Evolutionary conservation across 2,888 invertebrate genomes (phyloP), one percentile per base, ranked within the genome.

Genomic region (Steromphala cineraria): DNA sequence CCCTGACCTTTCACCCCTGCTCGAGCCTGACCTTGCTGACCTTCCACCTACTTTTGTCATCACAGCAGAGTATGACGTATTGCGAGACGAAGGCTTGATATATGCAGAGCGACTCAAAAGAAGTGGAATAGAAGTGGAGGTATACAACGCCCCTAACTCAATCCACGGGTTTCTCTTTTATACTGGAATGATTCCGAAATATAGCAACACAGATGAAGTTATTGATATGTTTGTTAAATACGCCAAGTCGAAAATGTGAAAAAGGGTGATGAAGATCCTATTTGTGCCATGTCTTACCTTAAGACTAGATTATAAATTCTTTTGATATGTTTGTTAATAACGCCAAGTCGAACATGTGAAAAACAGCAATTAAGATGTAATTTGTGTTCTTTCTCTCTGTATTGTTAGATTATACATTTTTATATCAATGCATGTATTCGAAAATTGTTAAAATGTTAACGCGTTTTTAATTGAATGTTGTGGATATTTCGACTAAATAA

Each of bases 71-170:
- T 92, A 89, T 82, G 93, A 93, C 81, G 87, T 92, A 5, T 86
- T 93, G 0, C 80, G 93, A 3, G 93, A 93, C 81, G 93, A 93
- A 55, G 89, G 89, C 7, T 78, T 90, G 4, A 85, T 93, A 81
- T 93, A 92, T 83, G 91, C 88, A 0, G 80, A 88, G 28, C 78
- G 92, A 80, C 83, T 93, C 77, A 75, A 84, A 76, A 84, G 83
- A 21, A 84, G 83, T 7, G 89, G 89, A 0, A 91, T 91, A 10
- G 82, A 84, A 2, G 90, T 90, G 28, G 36, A 36, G n/a, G n/a
- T 55, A 15, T 55, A 76, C 55, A 53, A 76, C 55, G 31, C 55
- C 53, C 24, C 19, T 10, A 28, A 24, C 7, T 76, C 76, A 10
- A 31, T 55, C 10, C 76, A 76, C 31, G 55, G 55, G 7, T 76